Conservation (phyloP, 2,888 invertebrate genomes). For the Pandemis heparana region DNA sequence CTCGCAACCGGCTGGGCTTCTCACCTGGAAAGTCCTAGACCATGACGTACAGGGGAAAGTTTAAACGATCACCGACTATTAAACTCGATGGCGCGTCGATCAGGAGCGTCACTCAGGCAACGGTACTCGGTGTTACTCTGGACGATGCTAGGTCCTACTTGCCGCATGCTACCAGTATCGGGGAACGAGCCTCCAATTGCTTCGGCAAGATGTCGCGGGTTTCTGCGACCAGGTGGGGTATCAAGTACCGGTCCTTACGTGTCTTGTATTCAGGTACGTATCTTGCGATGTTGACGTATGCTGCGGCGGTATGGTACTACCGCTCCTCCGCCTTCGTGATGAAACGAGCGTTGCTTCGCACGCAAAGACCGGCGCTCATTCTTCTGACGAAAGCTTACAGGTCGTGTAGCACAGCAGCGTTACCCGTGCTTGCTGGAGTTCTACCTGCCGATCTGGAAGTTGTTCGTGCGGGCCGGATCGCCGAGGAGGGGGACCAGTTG, state of each 20-base stretch:
- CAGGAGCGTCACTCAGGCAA: neutral
- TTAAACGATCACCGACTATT: neutral
- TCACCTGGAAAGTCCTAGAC: slow-evolving; percentile 44
- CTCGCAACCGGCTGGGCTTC: neutral
- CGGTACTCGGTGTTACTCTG: neutral
- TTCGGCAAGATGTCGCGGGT: slow-evolving; percentile 1
- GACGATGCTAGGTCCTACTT: neutral
- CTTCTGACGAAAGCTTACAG: slow-evolving; percentile 52
- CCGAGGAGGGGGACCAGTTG: neutral
- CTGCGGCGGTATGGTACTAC: slow-evolving; percentile 37
- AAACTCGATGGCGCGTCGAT: slow-evolving; percentile 14
- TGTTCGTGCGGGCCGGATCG: neutral
- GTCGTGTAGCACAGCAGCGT: slow-evolving; percentile 47
- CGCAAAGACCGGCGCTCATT: slow-evolving; percentile 45
- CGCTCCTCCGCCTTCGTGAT: slow-evolving; percentile 39
- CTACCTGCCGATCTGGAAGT: slow-evolving; percentile 47
- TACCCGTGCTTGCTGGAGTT: slow-evolving; percentile 51
- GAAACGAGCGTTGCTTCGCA: slow-evolving; percentile 43
- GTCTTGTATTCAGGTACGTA: neutral
- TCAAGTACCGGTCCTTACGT: neutral
- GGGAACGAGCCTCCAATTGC: neutral
- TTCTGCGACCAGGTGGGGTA: neutral
- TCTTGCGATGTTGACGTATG: neutral
- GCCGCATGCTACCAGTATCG: neutral
- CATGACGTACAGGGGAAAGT: slow-evolving; percentile 44